These are phyloP conservation scores for Blera fallax DNA, from an alignment of 2,888 invertebrate genomes.

Conservation along the genomic window DNA sequence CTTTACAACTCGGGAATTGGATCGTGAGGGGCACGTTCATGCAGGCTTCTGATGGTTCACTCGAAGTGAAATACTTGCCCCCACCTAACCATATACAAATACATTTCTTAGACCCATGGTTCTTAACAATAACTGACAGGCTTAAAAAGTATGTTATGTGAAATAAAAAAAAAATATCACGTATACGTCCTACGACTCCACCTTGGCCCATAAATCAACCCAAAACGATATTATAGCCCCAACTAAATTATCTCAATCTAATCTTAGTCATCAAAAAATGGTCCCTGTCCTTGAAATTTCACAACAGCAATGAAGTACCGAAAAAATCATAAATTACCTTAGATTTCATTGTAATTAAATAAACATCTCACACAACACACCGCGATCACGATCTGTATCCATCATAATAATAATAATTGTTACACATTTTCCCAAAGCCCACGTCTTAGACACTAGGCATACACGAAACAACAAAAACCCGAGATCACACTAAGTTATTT, in stretches of 20 bases:
- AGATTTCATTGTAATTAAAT: slow-evolving; percentile 44
- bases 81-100: too few relatives aligned
- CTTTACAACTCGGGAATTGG: too few relatives aligned
- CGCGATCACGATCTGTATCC: slow-evolving; percentile 53
- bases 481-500: slow-evolving; percentile 27
- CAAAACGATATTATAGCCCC: background rate
- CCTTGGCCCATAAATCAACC: slow-evolving; percentile 21
- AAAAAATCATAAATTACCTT: slow-evolving; percentile 16
- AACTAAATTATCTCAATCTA: slow-evolving; percentile 9
- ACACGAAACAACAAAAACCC: background rate
- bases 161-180: background rate
- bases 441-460: background rate
- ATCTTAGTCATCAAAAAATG: slow-evolving; percentile 6
- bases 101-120: too few relatives aligned
- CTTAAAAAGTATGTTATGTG: too few relatives aligned
- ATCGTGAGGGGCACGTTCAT: too few relatives aligned
- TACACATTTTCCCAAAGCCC: slow-evolving; percentile 52
- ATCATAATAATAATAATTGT: slow-evolving; percentile 48
- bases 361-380: slow-evolving; percentile 46
- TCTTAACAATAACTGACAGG: too few relatives aligned
- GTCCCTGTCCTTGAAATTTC: slow-evolving; percentile 42
- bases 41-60: too few relatives aligned
- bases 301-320: background rate
- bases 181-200: background rate
- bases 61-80: too few relatives aligned